Evolutionary conservation across 2,888 invertebrate genomes (phyloP), one percentile per base, ranked within the genome.

Genomic region (Dasypolia templi): DNA sequence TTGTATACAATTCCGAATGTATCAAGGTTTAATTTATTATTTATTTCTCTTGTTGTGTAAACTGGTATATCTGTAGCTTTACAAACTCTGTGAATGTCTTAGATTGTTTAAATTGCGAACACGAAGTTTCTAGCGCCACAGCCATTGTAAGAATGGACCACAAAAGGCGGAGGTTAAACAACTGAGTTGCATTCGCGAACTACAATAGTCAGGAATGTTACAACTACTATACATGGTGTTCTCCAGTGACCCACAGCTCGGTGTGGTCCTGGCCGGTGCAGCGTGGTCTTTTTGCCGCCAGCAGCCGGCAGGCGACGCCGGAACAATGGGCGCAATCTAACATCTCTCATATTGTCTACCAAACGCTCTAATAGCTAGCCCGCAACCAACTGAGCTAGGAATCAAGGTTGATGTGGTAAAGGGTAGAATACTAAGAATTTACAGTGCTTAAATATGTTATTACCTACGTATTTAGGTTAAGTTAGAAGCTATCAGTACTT

Each of bases 271-370:
- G 69, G 77, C 72, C 51, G 55, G 67, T 58, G 76, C 75, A 74
- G 68, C 66, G 63, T 80, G 76, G 53, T 85, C 86, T 82, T 86
- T 85, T 86, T 86, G 87, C 84, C 87, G 87, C 84, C 84, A 85
- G 86, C 88, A 85, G 85, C 89, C 83, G 88, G 81, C 86, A 82
- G 85, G 79, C 87, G 81, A 86, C 88, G 87, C 89, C 87, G 86
- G 88, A 92, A 94, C 94, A 94, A 94, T 94, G 91, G 92, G 68
- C 84, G 86, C 87, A 91, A 94, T 94, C 94, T 93, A 88, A 80
- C 91, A 94, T 94, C 94, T 92, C 89, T 87, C 89, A 91, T 93
- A 94, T 94, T 94, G 94, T 94, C 92, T 94, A 91, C 91, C 92
- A 92, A 91, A 91, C 89, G 89, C 89, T 92, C 93, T 93, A 93